These are phyloP conservation scores for Aratinga solstitialis DNA, from an alignment of 2,797 vertebrate genomes.

Conservation along the genomic window DNA sequence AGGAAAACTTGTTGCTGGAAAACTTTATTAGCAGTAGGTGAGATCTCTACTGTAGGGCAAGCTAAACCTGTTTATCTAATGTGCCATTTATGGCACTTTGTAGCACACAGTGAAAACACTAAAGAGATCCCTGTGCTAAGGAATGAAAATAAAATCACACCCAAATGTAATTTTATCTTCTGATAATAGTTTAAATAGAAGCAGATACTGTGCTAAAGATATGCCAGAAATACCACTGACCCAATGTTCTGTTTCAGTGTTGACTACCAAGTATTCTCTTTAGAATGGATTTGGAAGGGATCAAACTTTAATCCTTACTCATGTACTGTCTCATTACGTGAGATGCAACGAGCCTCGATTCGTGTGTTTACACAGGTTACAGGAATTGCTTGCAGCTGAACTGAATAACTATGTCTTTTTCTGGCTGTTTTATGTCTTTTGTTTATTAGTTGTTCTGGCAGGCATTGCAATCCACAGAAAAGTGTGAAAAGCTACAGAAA, in stretches of 20 bases:
- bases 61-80: not conserved
- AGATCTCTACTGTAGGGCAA: not conserved
- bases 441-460: not conserved
- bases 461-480: not conserved
- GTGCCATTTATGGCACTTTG: not conserved
- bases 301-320: not conserved
- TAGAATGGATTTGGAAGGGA: not conserved
- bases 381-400: not conserved
- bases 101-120: not conserved
- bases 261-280: not conserved
- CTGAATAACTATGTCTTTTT: not conserved
- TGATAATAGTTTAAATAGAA: not conserved
- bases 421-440: not conserved
- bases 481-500: not conserved
- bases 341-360: not conserved
- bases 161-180: not conserved
- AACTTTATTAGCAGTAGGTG: not conserved
- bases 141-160: not conserved
- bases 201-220: not conserved
- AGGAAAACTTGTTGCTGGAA: not conserved
- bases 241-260: not conserved
- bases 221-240: not conserved
- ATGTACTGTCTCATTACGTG: accelerated
- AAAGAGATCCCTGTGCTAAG: not conserved
- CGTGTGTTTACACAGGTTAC: not conserved